Percentiles rank a stretch among this genome's conserved stretches.
Evolutionary conservation across 2,888 invertebrate species (phyloP).

Genomic region (Caenorhabditis macrosperma): DNA sequence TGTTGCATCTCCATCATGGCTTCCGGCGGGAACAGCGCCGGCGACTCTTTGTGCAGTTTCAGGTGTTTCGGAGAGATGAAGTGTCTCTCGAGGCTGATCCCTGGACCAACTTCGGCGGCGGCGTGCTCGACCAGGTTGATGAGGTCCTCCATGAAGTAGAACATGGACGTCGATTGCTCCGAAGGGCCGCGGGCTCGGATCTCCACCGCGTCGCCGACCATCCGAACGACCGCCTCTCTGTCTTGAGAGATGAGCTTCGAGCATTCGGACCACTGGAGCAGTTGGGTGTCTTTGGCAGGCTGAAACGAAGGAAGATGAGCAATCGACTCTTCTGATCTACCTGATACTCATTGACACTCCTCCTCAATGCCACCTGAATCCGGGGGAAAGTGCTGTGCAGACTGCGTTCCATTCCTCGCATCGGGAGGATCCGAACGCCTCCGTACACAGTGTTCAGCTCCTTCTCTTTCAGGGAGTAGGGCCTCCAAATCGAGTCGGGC

Average conservation of each 20-base stretch:
- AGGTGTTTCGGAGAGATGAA: slow-evolving; percentile 83
- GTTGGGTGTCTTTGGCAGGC: slow-evolving; percentile 83
- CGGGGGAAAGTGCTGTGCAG: slow-evolving; percentile 86
- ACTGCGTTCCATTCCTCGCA: slow-evolving; percentile 83
- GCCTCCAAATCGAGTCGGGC: slow-evolving; percentile 71
- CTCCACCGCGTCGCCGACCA: slow-evolving; percentile 72
- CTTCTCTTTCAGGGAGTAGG: slow-evolving; percentile 81
- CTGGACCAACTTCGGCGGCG: slow-evolving; percentile 85
- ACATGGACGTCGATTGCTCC: slow-evolving; percentile 81
- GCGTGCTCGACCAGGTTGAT: slow-evolving; percentile 83
- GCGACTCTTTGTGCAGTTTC: slow-evolving; percentile 70
- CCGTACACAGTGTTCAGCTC: slow-evolving; percentile 52
- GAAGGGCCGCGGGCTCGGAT: slow-evolving; percentile 81
- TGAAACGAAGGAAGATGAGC: too few species aligned
- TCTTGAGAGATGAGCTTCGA: slow-evolving; percentile 86
- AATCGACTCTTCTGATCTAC: too few species aligned
- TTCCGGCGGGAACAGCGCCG: slow-evolving; percentile 74
- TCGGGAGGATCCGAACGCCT: slow-evolving; percentile 81
- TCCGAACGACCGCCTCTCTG: slow-evolving; percentile 85
- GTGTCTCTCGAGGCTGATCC: slow-evolving; percentile 85
- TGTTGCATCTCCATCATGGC: slow-evolving; percentile 81
- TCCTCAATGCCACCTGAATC: slow-evolving; percentile 84
- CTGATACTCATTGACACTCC: slow-evolving; percentile 83
- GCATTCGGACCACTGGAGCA: slow-evolving; percentile 84
- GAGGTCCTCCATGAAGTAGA: slow-evolving; percentile 85